These are phyloP conservation scores for Umimayanthus kanabou DNA, from an alignment of 92 coral and sea anemone species.

Conservation along the genomic window DNA sequence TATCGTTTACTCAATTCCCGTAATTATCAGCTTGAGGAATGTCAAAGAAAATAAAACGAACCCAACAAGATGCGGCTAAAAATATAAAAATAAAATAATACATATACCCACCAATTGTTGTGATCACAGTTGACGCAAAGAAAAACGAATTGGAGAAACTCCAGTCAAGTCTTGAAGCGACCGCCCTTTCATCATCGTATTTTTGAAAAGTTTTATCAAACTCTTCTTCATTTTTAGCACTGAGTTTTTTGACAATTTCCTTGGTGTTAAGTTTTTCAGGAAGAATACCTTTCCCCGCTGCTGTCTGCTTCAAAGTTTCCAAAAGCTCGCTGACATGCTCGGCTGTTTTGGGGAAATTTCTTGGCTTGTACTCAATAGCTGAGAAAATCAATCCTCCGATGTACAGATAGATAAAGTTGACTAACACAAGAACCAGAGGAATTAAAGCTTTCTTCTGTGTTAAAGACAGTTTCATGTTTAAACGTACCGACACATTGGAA, in stretches of 20 bases:
- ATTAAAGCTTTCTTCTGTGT: slow-evolving; percentile 66
- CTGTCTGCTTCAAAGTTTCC: slow-evolving; percentile 64
- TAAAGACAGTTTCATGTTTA: slow-evolving; percentile 66
- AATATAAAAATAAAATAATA: not conserved
- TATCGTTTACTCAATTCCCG: too few relatives aligned
- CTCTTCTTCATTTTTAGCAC: slow-evolving; percentile 56
- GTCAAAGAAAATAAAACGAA: not conserved
- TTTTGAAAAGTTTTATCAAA: slow-evolving; percentile 55
- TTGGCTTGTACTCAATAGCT: slow-evolving; percentile 65
- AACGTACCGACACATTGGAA: not conserved
- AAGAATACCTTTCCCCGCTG: slow-evolving; percentile 58
- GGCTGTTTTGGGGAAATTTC: slow-evolving; percentile 44
- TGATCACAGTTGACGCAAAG: slow-evolving; percentile 84
- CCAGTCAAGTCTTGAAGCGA: slow-evolving; percentile 77
- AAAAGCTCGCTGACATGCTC: slow-evolving; percentile 62
- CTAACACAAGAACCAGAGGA: slow-evolving; percentile 63
- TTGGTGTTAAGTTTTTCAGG: slow-evolving; percentile 59
- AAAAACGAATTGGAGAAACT: slow-evolving; percentile 84
- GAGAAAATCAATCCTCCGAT: slow-evolving; percentile 81
- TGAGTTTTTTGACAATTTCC: slow-evolving; percentile 52
- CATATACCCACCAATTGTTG: slow-evolving; percentile 76
- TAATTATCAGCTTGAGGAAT: not conserved
- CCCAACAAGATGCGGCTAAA: not conserved
- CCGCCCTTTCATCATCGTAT: slow-evolving; percentile 49
- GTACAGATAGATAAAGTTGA: slow-evolving; percentile 68